Percentiles rank a stretch among this genome's conserved stretches.
phyloP scores from a whole-genome alignment of 2,113 vertebrate genomes.

The Azemiops feae region DNA sequence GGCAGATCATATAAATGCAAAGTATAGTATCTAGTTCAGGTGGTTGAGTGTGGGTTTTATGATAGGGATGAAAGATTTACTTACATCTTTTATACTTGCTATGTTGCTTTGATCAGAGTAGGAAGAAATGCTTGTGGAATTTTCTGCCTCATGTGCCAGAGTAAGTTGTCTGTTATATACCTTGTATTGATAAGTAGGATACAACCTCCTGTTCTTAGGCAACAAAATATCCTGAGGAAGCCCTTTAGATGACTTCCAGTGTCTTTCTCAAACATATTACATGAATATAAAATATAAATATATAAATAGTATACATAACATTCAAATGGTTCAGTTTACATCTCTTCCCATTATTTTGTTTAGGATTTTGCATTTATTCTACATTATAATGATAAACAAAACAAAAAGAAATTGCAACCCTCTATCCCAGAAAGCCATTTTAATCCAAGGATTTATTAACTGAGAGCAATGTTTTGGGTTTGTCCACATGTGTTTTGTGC shows the following conservation, averaged over 20 bases:
- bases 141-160: background rate
- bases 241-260: background rate
- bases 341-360: slow-evolving; percentile 58
- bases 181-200: background rate
- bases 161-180: background rate
- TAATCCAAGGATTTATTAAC: slow-evolving; percentile 38
- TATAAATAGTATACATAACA: slow-evolving; percentile 31
- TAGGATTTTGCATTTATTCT: slow-evolving; percentile 25
- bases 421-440: slow-evolving; percentile 44
- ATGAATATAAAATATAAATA: background rate
- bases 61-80: background rate
- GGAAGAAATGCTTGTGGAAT: background rate
- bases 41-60: background rate
- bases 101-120: background rate
- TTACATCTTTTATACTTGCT: background rate
- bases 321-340: slow-evolving; percentile 46
- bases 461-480: background rate
- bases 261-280: background rate
- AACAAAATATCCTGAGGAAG: background rate
- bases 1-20: slow-evolving; percentile 45
- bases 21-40: background rate
- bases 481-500: background rate
- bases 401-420: background rate
- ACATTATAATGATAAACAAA: background rate
- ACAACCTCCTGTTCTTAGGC: background rate